These are phyloP conservation scores for Oenanthe melanoleuca DNA, from an alignment of 2,113 vertebrate genomes.

Conservation along the genomic window DNA sequence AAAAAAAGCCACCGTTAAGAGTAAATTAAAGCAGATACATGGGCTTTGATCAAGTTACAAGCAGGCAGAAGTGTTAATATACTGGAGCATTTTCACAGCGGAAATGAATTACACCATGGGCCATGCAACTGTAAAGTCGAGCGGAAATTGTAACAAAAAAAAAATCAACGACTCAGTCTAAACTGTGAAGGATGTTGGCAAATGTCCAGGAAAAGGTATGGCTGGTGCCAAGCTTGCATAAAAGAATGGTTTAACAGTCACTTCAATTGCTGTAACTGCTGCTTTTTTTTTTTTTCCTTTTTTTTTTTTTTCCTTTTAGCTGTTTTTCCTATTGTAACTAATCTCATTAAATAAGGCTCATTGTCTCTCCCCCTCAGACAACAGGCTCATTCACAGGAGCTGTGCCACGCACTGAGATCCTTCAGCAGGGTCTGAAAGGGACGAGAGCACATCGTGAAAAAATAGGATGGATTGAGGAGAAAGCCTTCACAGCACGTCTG, in stretches of 20 bases:
- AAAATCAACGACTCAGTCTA: conserved; percentile 42
- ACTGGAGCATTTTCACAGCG: conserved; percentile 46
- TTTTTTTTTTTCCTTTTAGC: conserved; percentile 33
- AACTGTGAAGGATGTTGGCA: conserved; percentile 61
- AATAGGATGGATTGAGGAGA: conserved; percentile 44
- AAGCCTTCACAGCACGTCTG: neutral
- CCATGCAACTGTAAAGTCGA: conserved; percentile 30
- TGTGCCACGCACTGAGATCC: conserved; percentile 17
- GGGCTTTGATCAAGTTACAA: conserved; percentile 64
- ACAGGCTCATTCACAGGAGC: conserved; percentile 70
- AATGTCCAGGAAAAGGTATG: conserved; percentile 74
- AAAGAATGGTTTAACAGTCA: conserved; percentile 70
- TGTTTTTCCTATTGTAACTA: conserved; percentile 75
- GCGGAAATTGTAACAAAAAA: conserved; percentile 60
- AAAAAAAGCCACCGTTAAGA: neutral
- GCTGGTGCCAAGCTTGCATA: conserved; percentile 69
- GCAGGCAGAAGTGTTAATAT: conserved; percentile 58
- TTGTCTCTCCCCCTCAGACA: conserved; percentile 70
- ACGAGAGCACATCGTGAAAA: conserved; percentile 17
- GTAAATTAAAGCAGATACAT: conserved; percentile 54
- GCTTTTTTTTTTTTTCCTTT: neutral
- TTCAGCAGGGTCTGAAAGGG: conserved; percentile 60
- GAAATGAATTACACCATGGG: conserved; percentile 74
- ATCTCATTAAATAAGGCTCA: conserved; percentile 73
- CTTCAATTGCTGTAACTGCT: conserved; percentile 62